Conservation (phyloP, 2,113 vertebrate species). For the Macquaria ambigua region DNA sequence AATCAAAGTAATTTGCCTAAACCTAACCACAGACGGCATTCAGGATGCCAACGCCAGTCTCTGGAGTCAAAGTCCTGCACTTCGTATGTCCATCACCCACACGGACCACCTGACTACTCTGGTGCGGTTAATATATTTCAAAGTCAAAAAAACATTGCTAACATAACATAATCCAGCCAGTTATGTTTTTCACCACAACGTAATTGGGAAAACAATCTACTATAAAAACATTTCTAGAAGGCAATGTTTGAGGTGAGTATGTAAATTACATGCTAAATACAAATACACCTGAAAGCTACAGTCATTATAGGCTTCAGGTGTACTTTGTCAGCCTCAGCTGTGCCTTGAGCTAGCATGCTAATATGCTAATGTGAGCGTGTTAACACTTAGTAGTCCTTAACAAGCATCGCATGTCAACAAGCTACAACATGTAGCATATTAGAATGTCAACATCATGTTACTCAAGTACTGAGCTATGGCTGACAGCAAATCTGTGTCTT, state of each 20-base stretch:
- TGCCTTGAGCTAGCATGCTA: neutral
- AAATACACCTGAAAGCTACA: neutral
- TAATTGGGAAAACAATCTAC: neutral
- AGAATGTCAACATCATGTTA: neutral
- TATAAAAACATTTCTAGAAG: neutral
- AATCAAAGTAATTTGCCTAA: neutral
- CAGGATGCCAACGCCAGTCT: too few relatives aligned
- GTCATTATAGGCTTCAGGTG: neutral
- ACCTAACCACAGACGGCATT: too few relatives aligned
- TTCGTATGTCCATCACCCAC: neutral
- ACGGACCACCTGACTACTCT: neutral
- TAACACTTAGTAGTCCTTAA: neutral
- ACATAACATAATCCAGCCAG: neutral
- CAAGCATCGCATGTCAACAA: neutral
- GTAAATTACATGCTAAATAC: neutral
- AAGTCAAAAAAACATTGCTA: too few relatives aligned
- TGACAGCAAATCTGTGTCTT: neutral
- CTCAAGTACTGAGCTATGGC: neutral
- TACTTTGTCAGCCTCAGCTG: neutral
- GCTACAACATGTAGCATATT: neutral
- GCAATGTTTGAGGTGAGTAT: neutral
- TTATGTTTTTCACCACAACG: neutral
- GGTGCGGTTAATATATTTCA: too few relatives aligned
- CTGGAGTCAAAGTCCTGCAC: neutral
- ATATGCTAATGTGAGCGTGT: neutral